Conservation (phyloP, 2,113 vertebrate species). For the Plecotus auritus region DNA sequence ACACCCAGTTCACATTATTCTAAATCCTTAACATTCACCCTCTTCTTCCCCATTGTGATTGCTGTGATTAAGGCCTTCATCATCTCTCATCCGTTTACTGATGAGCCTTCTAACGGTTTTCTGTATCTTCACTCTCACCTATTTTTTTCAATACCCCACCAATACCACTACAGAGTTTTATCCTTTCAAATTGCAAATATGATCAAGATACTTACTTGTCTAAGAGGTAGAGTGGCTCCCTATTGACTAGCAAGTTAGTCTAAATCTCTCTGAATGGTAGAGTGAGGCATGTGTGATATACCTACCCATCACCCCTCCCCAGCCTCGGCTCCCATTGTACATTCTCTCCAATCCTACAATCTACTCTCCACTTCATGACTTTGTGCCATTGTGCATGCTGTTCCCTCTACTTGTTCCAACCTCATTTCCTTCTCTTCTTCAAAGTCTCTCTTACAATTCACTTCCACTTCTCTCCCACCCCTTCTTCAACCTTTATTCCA, state of each 20-base stretch:
- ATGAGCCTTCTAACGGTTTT: background rate
- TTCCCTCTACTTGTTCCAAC: background rate
- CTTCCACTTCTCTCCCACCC: background rate
- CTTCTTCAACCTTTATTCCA: background rate
- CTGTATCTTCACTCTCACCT: background rate
- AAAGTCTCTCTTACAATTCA: background rate
- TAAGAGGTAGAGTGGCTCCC: background rate
- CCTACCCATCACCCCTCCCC: background rate
- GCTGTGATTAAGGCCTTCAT: background rate
- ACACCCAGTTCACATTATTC: background rate
- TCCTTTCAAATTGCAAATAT: background rate
- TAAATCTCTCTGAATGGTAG: background rate
- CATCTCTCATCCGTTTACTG: background rate
- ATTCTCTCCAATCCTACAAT: accelerated
- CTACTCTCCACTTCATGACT: accelerated
- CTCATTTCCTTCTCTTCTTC: background rate
- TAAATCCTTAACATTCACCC: background rate
- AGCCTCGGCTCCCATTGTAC: background rate
- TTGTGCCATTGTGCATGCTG: accelerated
- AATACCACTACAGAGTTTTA: background rate
- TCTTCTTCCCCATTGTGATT: background rate
- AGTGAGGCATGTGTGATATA: accelerated
- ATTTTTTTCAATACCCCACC: background rate
- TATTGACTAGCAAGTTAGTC: background rate
- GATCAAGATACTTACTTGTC: background rate